phyloP scores from a whole-genome alignment of 2,113 vertebrate species.

The Bettongia penicillata region DNA sequence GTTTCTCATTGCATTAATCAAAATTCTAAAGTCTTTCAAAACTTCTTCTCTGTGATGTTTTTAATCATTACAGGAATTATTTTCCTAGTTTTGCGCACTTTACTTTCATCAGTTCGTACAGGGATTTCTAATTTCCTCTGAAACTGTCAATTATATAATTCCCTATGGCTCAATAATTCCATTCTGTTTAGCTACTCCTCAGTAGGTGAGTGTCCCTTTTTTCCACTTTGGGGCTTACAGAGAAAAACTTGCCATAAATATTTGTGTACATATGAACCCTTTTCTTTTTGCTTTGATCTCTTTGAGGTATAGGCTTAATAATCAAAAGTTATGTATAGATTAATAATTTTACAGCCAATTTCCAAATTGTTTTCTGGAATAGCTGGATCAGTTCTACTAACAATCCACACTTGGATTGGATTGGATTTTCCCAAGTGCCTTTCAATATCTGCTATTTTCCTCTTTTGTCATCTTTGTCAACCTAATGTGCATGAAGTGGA shows the following conservation, averaged over 20 bases:
- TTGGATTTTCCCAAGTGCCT: background rate
- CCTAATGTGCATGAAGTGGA: background rate
- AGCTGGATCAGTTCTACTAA: background rate
- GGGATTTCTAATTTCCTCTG: background rate
- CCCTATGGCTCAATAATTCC: background rate
- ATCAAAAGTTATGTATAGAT: background rate
- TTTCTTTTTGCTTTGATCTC: background rate
- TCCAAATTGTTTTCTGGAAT: background rate
- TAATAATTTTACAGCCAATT: background rate
- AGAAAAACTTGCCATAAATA: background rate
- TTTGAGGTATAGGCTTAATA: background rate
- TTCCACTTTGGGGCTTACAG: background rate
- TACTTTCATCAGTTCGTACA: background rate
- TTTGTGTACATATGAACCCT: background rate
- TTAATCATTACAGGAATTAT: background rate
- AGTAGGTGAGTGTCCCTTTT: background rate
- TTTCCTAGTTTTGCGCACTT: background rate
- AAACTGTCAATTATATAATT: background rate
- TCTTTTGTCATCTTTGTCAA: background rate
- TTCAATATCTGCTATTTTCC: background rate
- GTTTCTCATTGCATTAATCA: background rate
- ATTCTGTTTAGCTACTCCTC: background rate
- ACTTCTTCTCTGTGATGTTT: background rate
- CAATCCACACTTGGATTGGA: background rate
- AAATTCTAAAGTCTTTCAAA: too few relatives aligned